Base-by-base conservation (phyloP, 2,888 invertebrate species). In the Willowsia nigromaculata region DNA sequence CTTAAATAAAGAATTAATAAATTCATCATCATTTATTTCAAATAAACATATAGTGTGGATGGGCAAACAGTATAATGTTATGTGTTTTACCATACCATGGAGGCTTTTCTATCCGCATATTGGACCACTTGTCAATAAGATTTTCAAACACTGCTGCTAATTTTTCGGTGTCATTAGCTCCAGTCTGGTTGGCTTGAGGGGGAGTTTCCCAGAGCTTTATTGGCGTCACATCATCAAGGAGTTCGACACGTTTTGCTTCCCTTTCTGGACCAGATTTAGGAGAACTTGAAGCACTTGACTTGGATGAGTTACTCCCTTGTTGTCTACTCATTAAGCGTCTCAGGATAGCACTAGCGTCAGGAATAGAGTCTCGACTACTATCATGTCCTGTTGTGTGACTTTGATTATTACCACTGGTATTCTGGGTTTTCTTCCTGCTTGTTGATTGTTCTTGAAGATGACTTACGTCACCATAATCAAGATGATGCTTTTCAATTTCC, bases 81-180 rank as follows among this genome's bases (percentile, higher is more conserved):
- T n/a, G n/a, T 15, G 5, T 4, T 30, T n/a, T 56, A 47, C 68
- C 80, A 50, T 50, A 90, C 90, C 90, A 87, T 11, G 85, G 85
- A 25, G 90, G 90, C 37, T 84, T 65, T 40, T 90, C 90, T 5
- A 90, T 90, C 25, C 78, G 33, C n/a, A 88, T 47, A 27, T 85
- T 88, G 9, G 88, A 50, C 82, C 71, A 88, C 43, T 88, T 80
- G 25, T 86, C 78, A 47, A 74, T 56, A 1, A 90, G 37, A n/a
- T 81, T 81, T 18, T 85, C 88, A 74, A 90, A 90, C 6, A 88
- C 85, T 0, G 80, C 85, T 2, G 90, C 68, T 25, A 90, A 18
- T 47, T 83, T 74, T n/a, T 88, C 88, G 2, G 85, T 43, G 9
- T 81, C 86, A 56, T 78, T 85, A 30, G 25, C 13, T 5, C 22